Evolutionary conservation across 1,140 invertebrate species (phyloP).

Genomic region (Sminthurides bifidus): DNA sequence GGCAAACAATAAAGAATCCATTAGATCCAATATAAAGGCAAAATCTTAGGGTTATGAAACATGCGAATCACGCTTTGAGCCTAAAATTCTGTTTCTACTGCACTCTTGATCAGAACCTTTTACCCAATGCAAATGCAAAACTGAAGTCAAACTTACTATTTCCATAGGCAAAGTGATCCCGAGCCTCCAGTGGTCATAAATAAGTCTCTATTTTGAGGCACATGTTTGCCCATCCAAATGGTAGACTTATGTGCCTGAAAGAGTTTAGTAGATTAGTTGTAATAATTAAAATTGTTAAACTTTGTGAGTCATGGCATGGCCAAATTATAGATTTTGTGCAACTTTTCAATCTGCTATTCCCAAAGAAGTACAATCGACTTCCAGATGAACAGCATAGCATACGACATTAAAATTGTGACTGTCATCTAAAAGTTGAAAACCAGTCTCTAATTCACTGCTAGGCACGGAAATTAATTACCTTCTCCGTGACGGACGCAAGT

Average conservation of each 20-base stretch:
- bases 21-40: neutral
- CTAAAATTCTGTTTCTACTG: neutral
- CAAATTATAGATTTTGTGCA: no score
- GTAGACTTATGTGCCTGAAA: slow-evolving; percentile 62
- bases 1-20: neutral
- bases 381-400: no score
- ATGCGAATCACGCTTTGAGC: neutral
- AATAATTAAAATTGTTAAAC: neutral
- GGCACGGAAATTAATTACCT: slow-evolving; percentile 40
- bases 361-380: no score
- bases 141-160: slow-evolving; percentile 55
- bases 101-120: neutral
- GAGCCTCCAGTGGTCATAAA: slow-evolving; percentile 81
- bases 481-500: slow-evolving; percentile 63
- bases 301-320: no score
- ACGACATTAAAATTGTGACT: neutral
- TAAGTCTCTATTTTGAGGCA: slow-evolving; percentile 89
- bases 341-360: no score
- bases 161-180: slow-evolving; percentile 79
- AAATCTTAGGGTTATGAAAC: neutral
- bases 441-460: neutral
- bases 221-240: slow-evolving; percentile 71
- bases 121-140: neutral
- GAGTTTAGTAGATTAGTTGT: slow-evolving; percentile 10
- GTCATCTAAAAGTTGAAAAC: neutral